These are phyloP conservation scores for Onchidella celtica DNA, from an alignment of 2,888 invertebrate species.

Conservation along the genomic window DNA sequence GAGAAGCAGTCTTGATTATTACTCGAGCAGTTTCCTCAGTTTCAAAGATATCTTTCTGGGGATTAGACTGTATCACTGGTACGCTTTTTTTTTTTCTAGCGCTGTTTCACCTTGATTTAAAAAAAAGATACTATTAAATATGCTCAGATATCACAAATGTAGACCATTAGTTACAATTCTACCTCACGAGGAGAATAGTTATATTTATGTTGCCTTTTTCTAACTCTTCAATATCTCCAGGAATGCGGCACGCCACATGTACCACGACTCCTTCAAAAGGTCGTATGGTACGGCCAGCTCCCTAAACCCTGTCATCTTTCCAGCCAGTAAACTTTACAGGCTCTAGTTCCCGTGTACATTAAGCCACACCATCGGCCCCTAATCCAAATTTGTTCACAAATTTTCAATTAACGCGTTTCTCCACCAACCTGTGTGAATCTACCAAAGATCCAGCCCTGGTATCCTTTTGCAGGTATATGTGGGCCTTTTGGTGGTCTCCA, in stretches of 20 bases:
- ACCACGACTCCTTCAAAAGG: not conserved
- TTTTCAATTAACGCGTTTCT: conserved; percentile 38
- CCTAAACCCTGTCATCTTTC: not conserved
- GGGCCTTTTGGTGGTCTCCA: conserved; percentile 26
- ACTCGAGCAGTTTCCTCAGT: no score
- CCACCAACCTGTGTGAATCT: not conserved
- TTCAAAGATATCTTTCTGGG: no score
- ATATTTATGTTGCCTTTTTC: not conserved
- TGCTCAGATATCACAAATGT: no score
- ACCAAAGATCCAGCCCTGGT: not conserved
- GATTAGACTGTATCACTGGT: no score
- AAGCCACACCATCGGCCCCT: not conserved
- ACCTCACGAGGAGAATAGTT: no score
- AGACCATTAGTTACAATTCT: no score
- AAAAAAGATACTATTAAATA: no score
- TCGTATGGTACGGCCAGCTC: not conserved
- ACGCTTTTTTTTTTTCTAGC: no score
- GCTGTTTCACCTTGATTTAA: no score
- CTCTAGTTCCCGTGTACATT: not conserved
- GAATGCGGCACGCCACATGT: no score
- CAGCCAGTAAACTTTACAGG: not conserved
- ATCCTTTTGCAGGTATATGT: not conserved
- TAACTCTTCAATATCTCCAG: no score
- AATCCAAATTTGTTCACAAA: conserved; percentile 34
- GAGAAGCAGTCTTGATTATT: no score